phyloP scores from a whole-genome alignment of 2,888 invertebrate genomes.

The Automeris io region DNA sequence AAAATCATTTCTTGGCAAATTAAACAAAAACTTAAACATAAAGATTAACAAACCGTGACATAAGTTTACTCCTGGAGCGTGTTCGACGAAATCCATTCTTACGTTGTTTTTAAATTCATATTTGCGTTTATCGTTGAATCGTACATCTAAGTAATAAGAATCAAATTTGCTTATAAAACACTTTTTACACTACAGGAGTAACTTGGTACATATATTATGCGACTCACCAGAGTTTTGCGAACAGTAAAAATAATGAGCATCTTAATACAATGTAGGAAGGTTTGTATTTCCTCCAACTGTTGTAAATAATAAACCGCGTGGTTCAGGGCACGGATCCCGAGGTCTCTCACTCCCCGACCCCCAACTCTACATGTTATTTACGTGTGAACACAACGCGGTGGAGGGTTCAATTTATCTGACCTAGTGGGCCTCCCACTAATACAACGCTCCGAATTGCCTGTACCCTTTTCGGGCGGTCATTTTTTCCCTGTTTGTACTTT shows the following conservation, averaged over 20 bases:
- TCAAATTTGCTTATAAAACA: slow-evolving; percentile 33
- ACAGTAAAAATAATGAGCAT: not conserved
- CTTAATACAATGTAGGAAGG: slow-evolving; percentile 28
- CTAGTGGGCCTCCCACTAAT: slow-evolving; percentile 74
- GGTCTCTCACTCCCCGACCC: slow-evolving; percentile 49
- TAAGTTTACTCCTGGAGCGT: slow-evolving; percentile 69
- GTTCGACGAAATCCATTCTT: slow-evolving; percentile 61
- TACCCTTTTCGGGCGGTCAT: slow-evolving; percentile 39
- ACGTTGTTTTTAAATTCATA: slow-evolving; percentile 30
- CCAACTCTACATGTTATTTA: slow-evolving; percentile 74
- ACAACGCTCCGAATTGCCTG: slow-evolving; percentile 61
- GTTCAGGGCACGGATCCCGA: slow-evolving; percentile 12
- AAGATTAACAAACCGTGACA: slow-evolving; percentile 67
- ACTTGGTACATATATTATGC: slow-evolving; percentile 43
- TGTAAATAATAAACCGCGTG: slow-evolving; percentile 10
- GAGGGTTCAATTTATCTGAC: slow-evolving; percentile 77
- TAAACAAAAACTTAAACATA: slow-evolving; percentile 46
- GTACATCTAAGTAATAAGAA: slow-evolving; percentile 36
- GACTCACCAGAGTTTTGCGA: slow-evolving; percentile 19
- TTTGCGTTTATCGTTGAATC: slow-evolving; percentile 19
- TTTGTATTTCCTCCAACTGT: slow-evolving; percentile 17
- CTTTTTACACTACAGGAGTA: slow-evolving; percentile 43
- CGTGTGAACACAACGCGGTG: slow-evolving; percentile 73
- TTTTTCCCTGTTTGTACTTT: slow-evolving; percentile 27
- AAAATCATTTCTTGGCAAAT: slow-evolving; percentile 9